Percentiles rank a stretch among this genome's conserved stretches.
Evolutionary conservation across 1,140 invertebrate species (phyloP).

Genomic region (Tetraneura akinire): DNA sequence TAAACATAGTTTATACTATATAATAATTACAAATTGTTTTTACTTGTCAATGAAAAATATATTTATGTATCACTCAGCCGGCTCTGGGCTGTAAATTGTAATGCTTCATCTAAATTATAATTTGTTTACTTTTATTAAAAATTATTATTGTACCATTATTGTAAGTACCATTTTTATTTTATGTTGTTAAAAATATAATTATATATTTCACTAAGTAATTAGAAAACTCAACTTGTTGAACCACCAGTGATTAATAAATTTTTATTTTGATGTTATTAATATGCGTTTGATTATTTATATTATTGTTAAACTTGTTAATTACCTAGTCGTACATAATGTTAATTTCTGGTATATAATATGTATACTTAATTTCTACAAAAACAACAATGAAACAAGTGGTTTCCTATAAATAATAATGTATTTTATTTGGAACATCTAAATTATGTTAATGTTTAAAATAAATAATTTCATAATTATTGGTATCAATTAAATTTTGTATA

Average conservation of each 20-base stretch:
- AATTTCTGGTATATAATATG: not conserved
- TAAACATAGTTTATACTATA: not conserved
- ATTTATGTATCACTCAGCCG: too few species aligned
- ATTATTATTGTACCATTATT: not conserved
- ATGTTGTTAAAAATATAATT: slow-evolving; percentile 7
- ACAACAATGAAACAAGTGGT: not conserved
- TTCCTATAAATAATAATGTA: not conserved
- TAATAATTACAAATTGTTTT: not conserved
- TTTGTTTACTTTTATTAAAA: not conserved
- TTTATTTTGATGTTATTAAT: not conserved
- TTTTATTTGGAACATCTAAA: not conserved
- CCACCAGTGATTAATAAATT: not conserved
- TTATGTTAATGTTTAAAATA: not conserved
- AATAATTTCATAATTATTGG: not conserved
- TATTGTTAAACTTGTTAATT: not conserved
- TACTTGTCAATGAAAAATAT: not conserved
- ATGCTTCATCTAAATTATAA: not conserved
- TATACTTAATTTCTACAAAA: not conserved
- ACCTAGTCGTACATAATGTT: slow-evolving; percentile 5
- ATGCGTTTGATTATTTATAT: not conserved
- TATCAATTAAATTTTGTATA: not conserved
- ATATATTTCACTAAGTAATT: not conserved
- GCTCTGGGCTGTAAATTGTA: too few species aligned
- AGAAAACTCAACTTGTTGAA: not conserved
- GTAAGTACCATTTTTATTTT: not conserved